phyloP scores from a whole-genome alignment of 2,113 vertebrate genomes.

The Phrynocephalus versicolor region DNA sequence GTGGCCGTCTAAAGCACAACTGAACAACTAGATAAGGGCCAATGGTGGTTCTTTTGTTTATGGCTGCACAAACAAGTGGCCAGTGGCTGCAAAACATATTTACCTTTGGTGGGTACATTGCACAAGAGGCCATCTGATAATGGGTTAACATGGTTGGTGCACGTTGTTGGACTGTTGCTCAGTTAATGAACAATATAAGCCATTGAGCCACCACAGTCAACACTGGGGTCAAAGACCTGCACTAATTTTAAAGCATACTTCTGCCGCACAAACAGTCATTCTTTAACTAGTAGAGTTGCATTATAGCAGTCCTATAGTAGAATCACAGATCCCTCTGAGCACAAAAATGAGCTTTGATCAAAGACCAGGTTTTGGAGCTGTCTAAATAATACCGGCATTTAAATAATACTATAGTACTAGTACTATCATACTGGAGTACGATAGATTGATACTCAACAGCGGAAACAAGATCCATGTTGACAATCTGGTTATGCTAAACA shows the following conservation, averaged over 20 bases:
- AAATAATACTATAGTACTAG: too few species aligned
- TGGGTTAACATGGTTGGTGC: background rate
- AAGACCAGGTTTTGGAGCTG: background rate
- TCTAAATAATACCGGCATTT: too few species aligned
- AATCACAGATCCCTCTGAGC: background rate
- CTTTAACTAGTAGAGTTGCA: background rate
- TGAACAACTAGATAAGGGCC: background rate
- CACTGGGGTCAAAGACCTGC: background rate
- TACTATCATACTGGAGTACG: too few species aligned
- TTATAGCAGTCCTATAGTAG: background rate
- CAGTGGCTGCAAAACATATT: too few species aligned
- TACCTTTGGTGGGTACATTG: background rate
- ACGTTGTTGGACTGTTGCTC: background rate
- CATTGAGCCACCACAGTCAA: background rate
- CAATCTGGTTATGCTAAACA: background rate
- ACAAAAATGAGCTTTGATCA: background rate
- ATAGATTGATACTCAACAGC: too few species aligned
- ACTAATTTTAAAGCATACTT: background rate
- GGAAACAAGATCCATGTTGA: background rate
- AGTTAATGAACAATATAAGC: background rate
- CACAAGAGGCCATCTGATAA: too few species aligned
- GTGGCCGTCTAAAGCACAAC: background rate
- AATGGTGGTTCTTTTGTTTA: background rate
- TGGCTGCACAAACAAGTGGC: background rate
- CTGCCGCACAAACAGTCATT: background rate